Evolutionary conservation across 2,797 vertebrate genomes (phyloP).

Genomic region (Propithecus perrieri): DNA sequence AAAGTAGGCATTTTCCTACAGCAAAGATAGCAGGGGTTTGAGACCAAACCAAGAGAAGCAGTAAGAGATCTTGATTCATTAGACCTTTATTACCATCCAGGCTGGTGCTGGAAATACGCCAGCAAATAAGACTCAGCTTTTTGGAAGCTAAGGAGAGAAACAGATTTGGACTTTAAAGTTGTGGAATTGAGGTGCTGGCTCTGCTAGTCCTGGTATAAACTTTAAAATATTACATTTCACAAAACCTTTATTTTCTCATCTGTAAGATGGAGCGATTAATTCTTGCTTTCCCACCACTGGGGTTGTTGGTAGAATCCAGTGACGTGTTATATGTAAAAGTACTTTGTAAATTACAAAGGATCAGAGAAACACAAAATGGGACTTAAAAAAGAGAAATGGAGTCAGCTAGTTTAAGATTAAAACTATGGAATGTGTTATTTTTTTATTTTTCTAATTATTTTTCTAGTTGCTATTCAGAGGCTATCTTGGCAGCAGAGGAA

Average conservation of each 20-base stretch:
- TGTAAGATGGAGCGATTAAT: not conserved
- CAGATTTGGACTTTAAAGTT: not conserved
- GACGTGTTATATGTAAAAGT: not conserved
- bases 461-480: not conserved
- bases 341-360: not conserved
- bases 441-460: conserved; percentile 26
- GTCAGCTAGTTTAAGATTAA: not conserved
- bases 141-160: not conserved
- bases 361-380: not conserved
- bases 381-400: not conserved
- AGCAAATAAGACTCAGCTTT: not conserved
- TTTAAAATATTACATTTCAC: not conserved
- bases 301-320: not conserved
- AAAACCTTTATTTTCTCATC: not conserved
- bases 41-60: not conserved
- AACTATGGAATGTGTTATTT: not conserved
- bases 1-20: not conserved
- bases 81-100: not conserved
- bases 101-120: not conserved
- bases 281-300: not conserved
- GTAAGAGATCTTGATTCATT: not conserved
- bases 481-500: not conserved
- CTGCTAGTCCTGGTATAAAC: not conserved
- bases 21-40: not conserved
- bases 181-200: not conserved